These are phyloP conservation scores for Drosophila neonasuta DNA, from an alignment of 2,888 invertebrate genomes.

Conservation along the genomic window DNA sequence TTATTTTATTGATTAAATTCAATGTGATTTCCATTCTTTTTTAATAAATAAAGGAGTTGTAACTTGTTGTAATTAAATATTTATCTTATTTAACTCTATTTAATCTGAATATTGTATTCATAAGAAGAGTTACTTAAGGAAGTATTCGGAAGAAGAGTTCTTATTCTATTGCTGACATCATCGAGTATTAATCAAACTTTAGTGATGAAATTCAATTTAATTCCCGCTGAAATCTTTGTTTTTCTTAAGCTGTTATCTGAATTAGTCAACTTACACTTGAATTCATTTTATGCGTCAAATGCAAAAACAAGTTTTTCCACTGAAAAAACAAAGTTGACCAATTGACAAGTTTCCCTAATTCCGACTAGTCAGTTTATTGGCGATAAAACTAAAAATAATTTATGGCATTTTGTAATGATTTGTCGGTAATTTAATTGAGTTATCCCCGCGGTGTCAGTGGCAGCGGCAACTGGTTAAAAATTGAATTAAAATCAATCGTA, in stretches of 20 bases:
- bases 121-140: too few relatives aligned
- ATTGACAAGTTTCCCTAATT: not conserved
- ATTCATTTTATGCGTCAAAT: not conserved
- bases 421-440: slow-evolving; percentile 6
- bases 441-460: not conserved
- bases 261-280: too few relatives aligned
- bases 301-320: not conserved
- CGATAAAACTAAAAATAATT: slow-evolving; percentile 2
- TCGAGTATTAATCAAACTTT: not conserved
- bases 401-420: slow-evolving; percentile 9
- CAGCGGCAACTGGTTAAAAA: slow-evolving; percentile 4
- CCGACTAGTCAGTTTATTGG: not conserved
- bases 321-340: not conserved
- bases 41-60: too few relatives aligned
- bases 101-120: too few relatives aligned
- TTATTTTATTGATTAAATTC: too few relatives aligned
- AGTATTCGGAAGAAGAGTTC: not conserved
- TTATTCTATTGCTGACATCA: not conserved
- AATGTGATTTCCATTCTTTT: too few relatives aligned
- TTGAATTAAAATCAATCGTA: slow-evolving; percentile 14
- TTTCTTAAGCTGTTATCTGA: not conserved
- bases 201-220: not conserved
- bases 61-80: too few relatives aligned
- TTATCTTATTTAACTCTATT: too few relatives aligned
- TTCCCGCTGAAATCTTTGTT: not conserved